Base-by-base conservation (phyloP, 1,140 invertebrate genomes). In the Stenopsyche tienmushanensis region DNA sequence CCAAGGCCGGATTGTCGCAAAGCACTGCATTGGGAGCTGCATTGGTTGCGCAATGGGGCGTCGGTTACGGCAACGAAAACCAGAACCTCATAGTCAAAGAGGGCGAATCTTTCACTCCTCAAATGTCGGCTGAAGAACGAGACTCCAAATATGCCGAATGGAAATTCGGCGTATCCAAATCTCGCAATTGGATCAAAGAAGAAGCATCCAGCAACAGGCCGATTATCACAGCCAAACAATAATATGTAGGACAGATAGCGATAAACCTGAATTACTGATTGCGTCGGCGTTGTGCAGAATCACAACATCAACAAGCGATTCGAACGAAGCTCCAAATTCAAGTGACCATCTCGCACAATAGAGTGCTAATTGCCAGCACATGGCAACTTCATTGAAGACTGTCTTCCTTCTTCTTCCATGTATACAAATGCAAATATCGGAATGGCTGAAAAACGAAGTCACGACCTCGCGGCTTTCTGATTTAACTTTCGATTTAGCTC, bases 21-120 rank as follows among this genome's bases (percentile, higher is more conserved):
- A 92, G 90, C 7, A 94, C 92, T 0, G 90, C 92, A 0, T 77
- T 95, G 39, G 86, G 86, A 1, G 92, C 89, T 7, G 92, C 92
- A 0, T 87, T 94, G 77, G 87, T 90, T 10, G 92, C 92, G 83
- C 90, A 45, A 77, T 90, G 68, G 83, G 84, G 78, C 78, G 42
- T 88, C 79, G 78, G 84, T 82, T 66, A 79, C 83, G 69, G 75
- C 75, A 71, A 72, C 71, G 58, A 74, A 65, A 63, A 71, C 41
- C 42, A 71, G 67, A 39, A 44, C 24, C 17, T 13, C 2, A 78
- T 72, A 60, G 80, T 76, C 72, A 85, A 72, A 72, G 84, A 73
- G 77, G 82, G 75, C 13, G 86, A 86, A 23, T 84, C 83, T n/a
- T 92, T 91, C 71, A 74, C 73, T 2, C 88, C 91, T 0, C 72